Evolutionary conservation across 1,140 invertebrate genomes (phyloP), one percentile per base, ranked within the genome.

Genomic region (Psix sp.): DNA sequence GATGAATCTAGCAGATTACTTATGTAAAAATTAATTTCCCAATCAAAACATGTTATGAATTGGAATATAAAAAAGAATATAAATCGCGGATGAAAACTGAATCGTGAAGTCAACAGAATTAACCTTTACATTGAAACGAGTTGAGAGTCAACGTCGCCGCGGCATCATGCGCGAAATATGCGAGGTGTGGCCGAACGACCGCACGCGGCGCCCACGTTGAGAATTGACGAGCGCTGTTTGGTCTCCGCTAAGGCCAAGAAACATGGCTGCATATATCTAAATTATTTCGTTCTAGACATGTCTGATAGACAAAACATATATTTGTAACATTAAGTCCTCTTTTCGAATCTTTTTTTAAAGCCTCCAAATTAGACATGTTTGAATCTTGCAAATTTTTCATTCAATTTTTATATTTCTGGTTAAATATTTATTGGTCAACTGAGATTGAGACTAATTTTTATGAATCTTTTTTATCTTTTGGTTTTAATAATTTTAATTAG

Each of bases 161-260:
- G 82, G 74, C 81, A 83, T 85, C 81, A 84, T 80, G 82, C 81
- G 81, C 80, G 80, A 85, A 84, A 85, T 84, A 85, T 85, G 83
- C 78, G 83, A 84, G 84, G 84, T 80, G 84, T 84, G 82, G 80
- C 81, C 56, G 74, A 68, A 73, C 66, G 67, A 71, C 56, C 65
- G 72, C 59, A 77, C 74, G 79, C 76, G 76, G 77, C 81, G 81
- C 81, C 82, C 80, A 85, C 83, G 80, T 78, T 74, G 70, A 81
- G 67, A 70, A 84, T 77, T 80, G 77, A 76, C 68, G 77, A 71
- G 63, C 68, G 56, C 38, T 54, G 59, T 68, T 76, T 60, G 66
- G 72, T 63, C 65, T 65, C 57, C 46, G 31, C 31, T 57, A 49
- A 52, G 52, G 35, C 42, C 48, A 43, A 49, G 48, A 67, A 65